These are phyloP conservation scores for Neocrepidodera transversa DNA, from an alignment of 2,888 invertebrate species.

Conservation along the genomic window DNA sequence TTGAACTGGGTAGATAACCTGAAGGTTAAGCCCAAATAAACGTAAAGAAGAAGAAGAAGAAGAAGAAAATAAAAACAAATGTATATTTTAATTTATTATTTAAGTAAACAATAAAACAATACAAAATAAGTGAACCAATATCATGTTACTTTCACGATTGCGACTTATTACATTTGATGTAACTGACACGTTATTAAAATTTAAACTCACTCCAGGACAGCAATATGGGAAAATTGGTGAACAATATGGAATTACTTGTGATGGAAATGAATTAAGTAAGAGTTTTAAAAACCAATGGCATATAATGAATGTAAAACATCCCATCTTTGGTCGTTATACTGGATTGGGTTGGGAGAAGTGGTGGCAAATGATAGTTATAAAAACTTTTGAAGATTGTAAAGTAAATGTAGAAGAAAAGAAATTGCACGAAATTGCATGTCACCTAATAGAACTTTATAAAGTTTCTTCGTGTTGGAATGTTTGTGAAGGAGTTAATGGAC, in stretches of 20 bases:
- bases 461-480: slow-evolving; percentile 78
- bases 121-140: too few relatives aligned
- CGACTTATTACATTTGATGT: slow-evolving; percentile 86
- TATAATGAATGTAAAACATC: slow-evolving; percentile 71
- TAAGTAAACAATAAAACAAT: too few relatives aligned
- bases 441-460: slow-evolving; percentile 74
- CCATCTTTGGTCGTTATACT: slow-evolving; percentile 78
- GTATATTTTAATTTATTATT: too few relatives aligned
- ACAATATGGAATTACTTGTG: slow-evolving; percentile 71
- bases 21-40: too few relatives aligned
- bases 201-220: slow-evolving; percentile 73
- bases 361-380: slow-evolving; percentile 78
- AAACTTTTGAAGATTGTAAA: slow-evolving; percentile 68
- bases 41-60: too few relatives aligned
- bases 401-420: slow-evolving; percentile 55
- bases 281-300: slow-evolving; percentile 73
- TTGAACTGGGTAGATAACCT: too few relatives aligned
- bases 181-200: slow-evolving; percentile 82
- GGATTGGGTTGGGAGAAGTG: slow-evolving; percentile 79
- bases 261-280: slow-evolving; percentile 65
- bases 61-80: too few relatives aligned
- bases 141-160: slow-evolving; percentile 62
- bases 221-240: slow-evolving; percentile 80
- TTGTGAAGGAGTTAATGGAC: slow-evolving; percentile 68
- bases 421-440: slow-evolving; percentile 64